phyloP scores from a whole-genome alignment of 2,888 invertebrate species.

The Idaea straminata region DNA sequence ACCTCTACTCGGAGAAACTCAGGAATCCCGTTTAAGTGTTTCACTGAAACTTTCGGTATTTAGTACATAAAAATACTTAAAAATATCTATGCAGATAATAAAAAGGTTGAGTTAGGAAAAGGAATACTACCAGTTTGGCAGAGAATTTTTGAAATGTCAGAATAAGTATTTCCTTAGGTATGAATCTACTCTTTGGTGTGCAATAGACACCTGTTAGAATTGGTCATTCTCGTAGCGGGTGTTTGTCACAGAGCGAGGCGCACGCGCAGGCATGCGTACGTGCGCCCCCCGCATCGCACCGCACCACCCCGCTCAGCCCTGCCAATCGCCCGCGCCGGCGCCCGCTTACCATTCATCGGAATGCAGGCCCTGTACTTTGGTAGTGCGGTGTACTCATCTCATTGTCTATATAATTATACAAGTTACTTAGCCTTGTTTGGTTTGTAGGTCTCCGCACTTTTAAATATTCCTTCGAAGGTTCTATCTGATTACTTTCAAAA shows the following conservation, averaged over 20 bases:
- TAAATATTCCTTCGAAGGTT: constrained; percentile 12
- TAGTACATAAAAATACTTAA: too few species aligned
- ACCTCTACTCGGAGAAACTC: not conserved
- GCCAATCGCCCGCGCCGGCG: constrained; percentile 31
- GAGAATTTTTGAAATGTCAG: not conserved
- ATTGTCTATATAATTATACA: constrained; percentile 59
- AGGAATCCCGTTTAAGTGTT: too few species aligned
- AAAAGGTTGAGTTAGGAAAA: not conserved
- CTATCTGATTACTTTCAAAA: not conserved
- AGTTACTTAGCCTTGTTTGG: constrained; percentile 54
- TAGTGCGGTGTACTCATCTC: constrained; percentile 41
- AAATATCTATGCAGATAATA: not conserved
- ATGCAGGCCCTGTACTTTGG: constrained; percentile 64
- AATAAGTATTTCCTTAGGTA: not conserved
- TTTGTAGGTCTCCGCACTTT: constrained; percentile 34
- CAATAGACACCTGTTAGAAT: constrained; percentile 63
- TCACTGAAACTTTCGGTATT: too few species aligned
- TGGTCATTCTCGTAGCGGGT: constrained; percentile 48
- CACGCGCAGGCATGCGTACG: constrained; percentile 71
- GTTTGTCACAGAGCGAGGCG: constrained; percentile 49
- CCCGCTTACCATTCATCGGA: constrained; percentile 66
- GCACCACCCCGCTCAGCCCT: constrained; percentile 26
- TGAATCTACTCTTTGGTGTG: constrained; percentile 8
- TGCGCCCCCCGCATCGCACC: constrained; percentile 30
- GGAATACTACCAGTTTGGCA: too few species aligned